Base-by-base conservation (phyloP, 2,113 vertebrate species). In the Bettongia penicillata region DNA sequence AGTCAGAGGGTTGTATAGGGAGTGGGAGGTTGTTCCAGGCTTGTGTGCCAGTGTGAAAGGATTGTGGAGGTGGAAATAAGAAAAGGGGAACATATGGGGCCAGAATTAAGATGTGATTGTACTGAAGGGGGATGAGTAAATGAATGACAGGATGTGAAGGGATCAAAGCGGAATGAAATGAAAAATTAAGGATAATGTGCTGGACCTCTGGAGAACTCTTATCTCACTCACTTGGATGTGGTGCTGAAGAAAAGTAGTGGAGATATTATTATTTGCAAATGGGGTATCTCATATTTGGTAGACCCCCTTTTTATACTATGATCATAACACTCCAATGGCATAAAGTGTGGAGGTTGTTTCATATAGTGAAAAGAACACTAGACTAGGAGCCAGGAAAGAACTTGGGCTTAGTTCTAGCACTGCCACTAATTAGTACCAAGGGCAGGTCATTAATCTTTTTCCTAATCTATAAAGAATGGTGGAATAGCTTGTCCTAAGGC, bases 81-180 rank as follows among this genome's bases (percentile, higher is more conserved):
- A 84, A 47, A 43, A 77, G 31, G 94, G 92, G 57, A 92, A 91
- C 95, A 90, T 93, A 84, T 50, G n/a, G 89, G 95, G 48, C 68
- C 90, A 1, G 91, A 23, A 0, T 77, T 23, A 22, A 90, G 25
- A 6, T 11, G 14, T 52, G 50, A 89, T 43, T 3, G 53, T 3
- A 25, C 51, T 10, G 22, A 43, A 43, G 84, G 50, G 37, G n/a
- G 19, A 84, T 84, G 68, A 43, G 37, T 84, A 84, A 43, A n/a
- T 84, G n/a, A 84, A 84, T 84, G 68, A 84, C 68, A 84, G 26
- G 68, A 3, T 43, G 7, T 43, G 8, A 84, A 84, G 68, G 19
- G 68, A 84, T 84, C 68, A 84, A 84, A 43, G n/a, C 68, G 43
- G 14, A 84, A n/a, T 84, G n/a, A 84, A 43, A 84, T 43, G 68